Base-by-base conservation (phyloP, 2,888 invertebrate genomes). In the Meiosimyza platycephala region DNA sequence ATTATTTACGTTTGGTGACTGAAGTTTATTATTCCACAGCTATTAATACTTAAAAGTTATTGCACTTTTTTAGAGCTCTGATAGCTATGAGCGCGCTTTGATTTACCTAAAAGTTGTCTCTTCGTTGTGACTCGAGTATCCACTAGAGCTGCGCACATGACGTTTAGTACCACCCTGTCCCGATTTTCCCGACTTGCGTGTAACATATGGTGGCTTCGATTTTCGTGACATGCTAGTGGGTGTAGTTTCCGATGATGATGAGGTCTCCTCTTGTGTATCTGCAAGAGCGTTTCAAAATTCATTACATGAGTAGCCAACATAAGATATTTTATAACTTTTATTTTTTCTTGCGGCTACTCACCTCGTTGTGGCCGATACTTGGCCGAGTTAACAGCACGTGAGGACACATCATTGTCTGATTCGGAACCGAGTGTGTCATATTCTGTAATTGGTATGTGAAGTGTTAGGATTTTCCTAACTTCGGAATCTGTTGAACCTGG, bases 401-500 rank as follows among this genome's bases (percentile, higher is more conserved):
- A 91, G 80, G 91, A 91, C 85, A 90, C 90, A 88, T 95, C 95
- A 87, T 95, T 95, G 88, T 93, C 93, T 87, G 92, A 93, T 86
- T 93, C 93, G 85, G 92, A 93, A 84, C 93, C 93, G 85, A 92
- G 90, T 84, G 93, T 93, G 90, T 95, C 95, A 90, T 95, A 95
- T 90, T 95, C 95, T 92, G 94, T 94, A 93, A 94, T 94, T 90
- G 94, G 94, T 91, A 94, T 93, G 92, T 94, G 94, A 89, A 94
- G 93, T 88, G 94, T 94, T 92, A 94, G 89, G 91, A 94, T 94
- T 92, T 94, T 94, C 93, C 94, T 94, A 90, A 94, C 94, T 92
- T 95, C 95, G 89, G 95, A 95, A 92, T 95, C 95, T 91, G 95
- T 95, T 88, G 95, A 95, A 89, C 95, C 95, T 92, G 95, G 92